phyloP scores from a whole-genome alignment of 2,797 vertebrate species.

The Pangasius djambal region DNA sequence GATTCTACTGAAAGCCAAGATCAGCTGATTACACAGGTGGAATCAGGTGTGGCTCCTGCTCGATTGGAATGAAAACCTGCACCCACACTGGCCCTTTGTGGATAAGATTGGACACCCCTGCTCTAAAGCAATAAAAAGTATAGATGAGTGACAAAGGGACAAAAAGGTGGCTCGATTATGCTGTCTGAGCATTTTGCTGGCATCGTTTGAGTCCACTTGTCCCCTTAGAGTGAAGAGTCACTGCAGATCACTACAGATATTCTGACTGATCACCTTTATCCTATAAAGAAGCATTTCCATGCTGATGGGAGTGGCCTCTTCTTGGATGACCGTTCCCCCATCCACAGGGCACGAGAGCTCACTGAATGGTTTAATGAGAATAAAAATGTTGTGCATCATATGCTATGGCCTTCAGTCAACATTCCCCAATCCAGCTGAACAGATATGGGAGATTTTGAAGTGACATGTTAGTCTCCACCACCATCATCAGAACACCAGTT shows the following conservation, averaged over 20 bases:
- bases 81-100: no score
- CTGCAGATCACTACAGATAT: not conserved
- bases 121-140: not conserved
- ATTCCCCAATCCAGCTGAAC: not conserved
- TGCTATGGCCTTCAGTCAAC: not conserved
- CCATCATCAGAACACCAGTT: not conserved
- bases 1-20: no score
- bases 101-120: no score
- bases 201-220: not conserved
- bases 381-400: not conserved
- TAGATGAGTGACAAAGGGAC: not conserved
- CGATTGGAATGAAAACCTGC: no score
- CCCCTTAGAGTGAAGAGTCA: not conserved
- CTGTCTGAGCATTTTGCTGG: not conserved
- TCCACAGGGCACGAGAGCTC: not conserved
- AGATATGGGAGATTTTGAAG: not conserved
- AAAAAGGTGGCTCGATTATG: not conserved
- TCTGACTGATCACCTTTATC: not conserved
- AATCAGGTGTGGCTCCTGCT: no score
- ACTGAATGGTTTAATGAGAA: not conserved
- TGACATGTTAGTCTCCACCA: slow-evolving; percentile 1
- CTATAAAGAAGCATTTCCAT: not conserved
- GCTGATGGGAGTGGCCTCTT: not conserved
- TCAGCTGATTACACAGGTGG: no score
- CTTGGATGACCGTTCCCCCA: not conserved